Conservation (phyloP, 2,113 vertebrate genomes). For the Notarius lentiginosus region DNA sequence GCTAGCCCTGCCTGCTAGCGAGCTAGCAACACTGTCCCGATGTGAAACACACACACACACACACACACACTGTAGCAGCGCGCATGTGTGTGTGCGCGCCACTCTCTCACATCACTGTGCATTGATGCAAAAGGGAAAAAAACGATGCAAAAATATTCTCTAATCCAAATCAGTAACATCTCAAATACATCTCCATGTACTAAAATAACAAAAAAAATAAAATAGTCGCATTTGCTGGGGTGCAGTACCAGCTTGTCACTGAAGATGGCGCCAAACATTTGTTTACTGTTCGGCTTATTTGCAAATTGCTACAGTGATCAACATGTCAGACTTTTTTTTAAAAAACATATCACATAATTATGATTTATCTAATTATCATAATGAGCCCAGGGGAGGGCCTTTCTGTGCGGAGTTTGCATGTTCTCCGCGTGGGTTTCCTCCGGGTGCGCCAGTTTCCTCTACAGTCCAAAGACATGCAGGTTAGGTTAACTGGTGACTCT, state of each 20-base stretch:
- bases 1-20: slow-evolving; percentile 56
- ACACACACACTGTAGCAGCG: too few species aligned
- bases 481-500: too few species aligned
- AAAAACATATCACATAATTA: too few species aligned
- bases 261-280: neutral
- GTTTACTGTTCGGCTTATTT: neutral
- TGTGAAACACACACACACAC: slow-evolving; percentile 48
- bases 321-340: neutral
- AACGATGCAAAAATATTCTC: neutral
- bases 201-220: neutral
- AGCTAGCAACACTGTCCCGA: slow-evolving; percentile 65
- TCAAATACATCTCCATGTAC: neutral
- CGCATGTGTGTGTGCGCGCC: neutral
- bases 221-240: neutral
- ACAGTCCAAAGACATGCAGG: too few species aligned
- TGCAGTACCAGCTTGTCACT: neutral
- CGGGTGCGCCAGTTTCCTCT: too few species aligned
- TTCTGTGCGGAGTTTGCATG: too few species aligned
- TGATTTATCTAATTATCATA: too few species aligned
- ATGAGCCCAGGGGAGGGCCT: too few species aligned
- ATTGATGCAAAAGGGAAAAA: neutral
- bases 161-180: neutral
- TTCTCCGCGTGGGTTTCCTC: too few species aligned
- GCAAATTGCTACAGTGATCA: neutral
- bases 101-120: neutral